Evolutionary conservation across 2,113 vertebrate genomes (phyloP).

Genomic region (Megaleporinus macrocephalus): DNA sequence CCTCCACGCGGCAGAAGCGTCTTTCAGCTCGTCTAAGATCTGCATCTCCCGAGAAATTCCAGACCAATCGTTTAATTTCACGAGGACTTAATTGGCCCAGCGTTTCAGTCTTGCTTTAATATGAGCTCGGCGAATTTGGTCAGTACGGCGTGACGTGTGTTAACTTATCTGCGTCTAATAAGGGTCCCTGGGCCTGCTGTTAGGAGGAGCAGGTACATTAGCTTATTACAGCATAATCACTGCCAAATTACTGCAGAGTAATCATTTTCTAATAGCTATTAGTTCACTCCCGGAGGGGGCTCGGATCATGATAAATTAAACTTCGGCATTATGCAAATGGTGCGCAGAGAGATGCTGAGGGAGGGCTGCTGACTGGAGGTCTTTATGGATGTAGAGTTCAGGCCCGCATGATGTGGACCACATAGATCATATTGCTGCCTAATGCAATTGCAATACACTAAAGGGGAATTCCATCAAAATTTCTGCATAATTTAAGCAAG

Average conservation of each 20-base stretch:
- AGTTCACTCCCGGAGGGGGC: conserved; percentile 41
- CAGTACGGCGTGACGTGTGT: conserved; percentile 14
- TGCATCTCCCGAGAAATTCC: not conserved
- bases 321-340: conserved; percentile 50
- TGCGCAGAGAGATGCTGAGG: conserved; percentile 29
- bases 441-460: too few relatives aligned
- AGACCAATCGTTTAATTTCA: not conserved
- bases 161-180: conserved; percentile 47
- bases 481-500: too few relatives aligned
- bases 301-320: conserved; percentile 52
- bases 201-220: conserved; percentile 43
- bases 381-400: not conserved
- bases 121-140: not conserved
- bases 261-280: conserved; percentile 59
- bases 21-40: not conserved
- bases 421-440: too few relatives aligned
- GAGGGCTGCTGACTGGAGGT: conserved; percentile 17
- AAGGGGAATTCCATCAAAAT: too few relatives aligned
- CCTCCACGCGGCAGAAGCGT: too few relatives aligned
- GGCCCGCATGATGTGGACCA: too few relatives aligned
- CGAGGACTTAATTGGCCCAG: conserved; percentile 31
- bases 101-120: conserved; percentile 14
- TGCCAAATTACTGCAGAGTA: conserved; percentile 54
- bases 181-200: conserved; percentile 16
- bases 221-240: conserved; percentile 59